Conservation (phyloP, 1,140 invertebrate genomes). For the Ephestia elutella region DNA sequence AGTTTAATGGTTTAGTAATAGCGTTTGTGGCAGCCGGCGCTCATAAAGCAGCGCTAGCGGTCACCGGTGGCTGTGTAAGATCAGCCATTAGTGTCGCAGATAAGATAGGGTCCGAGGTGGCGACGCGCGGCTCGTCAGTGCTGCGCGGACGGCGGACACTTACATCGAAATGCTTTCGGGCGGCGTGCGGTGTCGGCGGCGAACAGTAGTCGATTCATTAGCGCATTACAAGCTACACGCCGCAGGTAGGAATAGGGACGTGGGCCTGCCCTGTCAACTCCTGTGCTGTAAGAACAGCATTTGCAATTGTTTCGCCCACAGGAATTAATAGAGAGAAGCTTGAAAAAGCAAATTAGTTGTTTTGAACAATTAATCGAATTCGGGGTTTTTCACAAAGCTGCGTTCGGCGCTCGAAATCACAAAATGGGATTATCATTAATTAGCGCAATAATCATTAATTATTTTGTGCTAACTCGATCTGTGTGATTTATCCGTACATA, state of each 20-base stretch:
- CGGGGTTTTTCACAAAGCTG: too few species aligned
- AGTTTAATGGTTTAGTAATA: constrained; percentile 23
- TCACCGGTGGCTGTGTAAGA: not conserved
- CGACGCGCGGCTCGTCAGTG: constrained; percentile 1
- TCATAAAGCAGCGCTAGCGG: constrained; percentile 7
- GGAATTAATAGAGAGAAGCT: too few species aligned
- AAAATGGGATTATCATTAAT: too few species aligned
- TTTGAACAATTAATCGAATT: too few species aligned
- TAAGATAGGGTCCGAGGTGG: constrained; percentile 9
- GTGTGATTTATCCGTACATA: too few species aligned
- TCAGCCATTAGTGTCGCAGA: not conserved
- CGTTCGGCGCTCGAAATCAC: too few species aligned
- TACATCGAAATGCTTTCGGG: constrained; percentile 8
- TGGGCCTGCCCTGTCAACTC: too few species aligned
- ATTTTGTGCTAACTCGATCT: too few species aligned
- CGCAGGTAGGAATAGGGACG: not conserved
- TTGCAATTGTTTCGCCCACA: too few species aligned
- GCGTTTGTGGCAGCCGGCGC: constrained; percentile 11
- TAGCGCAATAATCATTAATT: too few species aligned
- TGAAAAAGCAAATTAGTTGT: too few species aligned
- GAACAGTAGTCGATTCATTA: not conserved
- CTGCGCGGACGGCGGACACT: not conserved
- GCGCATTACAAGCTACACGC: not conserved
- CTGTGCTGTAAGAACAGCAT: not conserved
- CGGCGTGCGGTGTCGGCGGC: constrained; percentile 6